Percentiles rank a stretch among this genome's conserved stretches.
phyloP scores from a whole-genome alignment of 2,888 invertebrate species.

The Trachelus iudaicus region DNA sequence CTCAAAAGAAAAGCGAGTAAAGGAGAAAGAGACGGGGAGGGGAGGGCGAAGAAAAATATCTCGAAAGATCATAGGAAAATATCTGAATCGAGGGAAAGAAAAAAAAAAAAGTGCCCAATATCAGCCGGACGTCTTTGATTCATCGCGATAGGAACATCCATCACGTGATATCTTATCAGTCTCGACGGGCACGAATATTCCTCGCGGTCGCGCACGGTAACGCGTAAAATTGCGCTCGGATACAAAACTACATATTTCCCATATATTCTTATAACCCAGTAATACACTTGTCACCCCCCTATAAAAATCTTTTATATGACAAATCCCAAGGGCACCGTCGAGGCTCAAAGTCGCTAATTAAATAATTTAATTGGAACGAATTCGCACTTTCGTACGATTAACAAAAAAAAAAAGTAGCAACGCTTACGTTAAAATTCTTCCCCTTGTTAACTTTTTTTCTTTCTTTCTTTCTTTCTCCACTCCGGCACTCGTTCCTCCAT shows the following conservation, averaged over 20 bases:
- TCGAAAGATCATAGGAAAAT: background rate
- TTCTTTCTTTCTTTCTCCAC: background rate
- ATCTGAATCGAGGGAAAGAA: background rate
- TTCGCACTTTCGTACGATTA: background rate
- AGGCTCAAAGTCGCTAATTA: background rate
- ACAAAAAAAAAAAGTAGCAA: background rate
- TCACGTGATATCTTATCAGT: slow-evolving; percentile 17
- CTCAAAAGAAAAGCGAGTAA: slow-evolving; percentile 6
- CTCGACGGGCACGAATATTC: background rate
- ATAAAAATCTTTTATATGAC: background rate
- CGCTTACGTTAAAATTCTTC: background rate
- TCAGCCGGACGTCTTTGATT: slow-evolving; percentile 20
- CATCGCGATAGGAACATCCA: slow-evolving; percentile 19
- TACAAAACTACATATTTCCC: background rate
- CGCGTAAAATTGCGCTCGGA: background rate
- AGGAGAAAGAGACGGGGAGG: background rate
- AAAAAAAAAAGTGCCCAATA: background rate
- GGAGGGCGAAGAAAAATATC: slow-evolving; percentile 2
- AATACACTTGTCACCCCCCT: background rate
- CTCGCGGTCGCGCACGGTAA: background rate
- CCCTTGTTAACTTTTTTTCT: background rate
- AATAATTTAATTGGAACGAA: background rate
- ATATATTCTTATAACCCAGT: background rate
- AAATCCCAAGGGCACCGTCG: background rate
- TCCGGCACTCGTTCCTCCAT: background rate